These are phyloP conservation scores for Ciconia boyciana DNA, from an alignment of 2,113 vertebrate genomes.

Conservation along the genomic window DNA sequence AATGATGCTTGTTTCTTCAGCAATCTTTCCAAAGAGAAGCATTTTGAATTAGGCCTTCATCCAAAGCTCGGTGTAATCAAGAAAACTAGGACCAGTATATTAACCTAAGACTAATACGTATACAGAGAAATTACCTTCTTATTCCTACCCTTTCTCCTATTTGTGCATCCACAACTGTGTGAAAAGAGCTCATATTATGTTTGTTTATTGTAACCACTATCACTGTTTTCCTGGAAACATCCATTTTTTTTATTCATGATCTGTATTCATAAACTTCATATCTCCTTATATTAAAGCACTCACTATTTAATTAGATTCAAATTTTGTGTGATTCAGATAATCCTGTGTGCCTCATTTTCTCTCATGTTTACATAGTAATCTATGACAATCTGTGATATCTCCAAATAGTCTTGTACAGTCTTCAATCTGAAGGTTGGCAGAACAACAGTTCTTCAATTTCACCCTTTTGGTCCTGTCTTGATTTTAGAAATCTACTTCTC, in stretches of 20 bases:
- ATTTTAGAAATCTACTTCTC: background rate
- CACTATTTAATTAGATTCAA: background rate
- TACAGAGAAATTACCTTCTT: background rate
- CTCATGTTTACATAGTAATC: background rate
- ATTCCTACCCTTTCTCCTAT: background rate
- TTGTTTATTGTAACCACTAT: background rate
- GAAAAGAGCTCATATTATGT: background rate
- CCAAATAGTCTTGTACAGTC: background rate
- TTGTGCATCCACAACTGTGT: background rate
- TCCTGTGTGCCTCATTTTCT: background rate
- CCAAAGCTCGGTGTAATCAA: conserved; percentile 6
- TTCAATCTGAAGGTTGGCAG: background rate
- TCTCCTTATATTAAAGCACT: background rate
- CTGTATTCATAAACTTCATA: background rate
- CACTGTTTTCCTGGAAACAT: background rate
- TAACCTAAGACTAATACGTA: background rate
- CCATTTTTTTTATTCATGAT: background rate
- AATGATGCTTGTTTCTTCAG: conserved; percentile 47
- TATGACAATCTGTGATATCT: background rate
- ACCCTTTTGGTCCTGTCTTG: background rate
- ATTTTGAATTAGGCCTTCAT: conserved; percentile 9
- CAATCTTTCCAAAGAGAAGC: conserved; percentile 14
- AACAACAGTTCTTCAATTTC: background rate
- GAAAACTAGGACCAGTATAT: background rate
- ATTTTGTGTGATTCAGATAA: background rate